phyloP scores from a whole-genome alignment of 2,888 invertebrate species.

The Pyrochroa serraticornis region DNA sequence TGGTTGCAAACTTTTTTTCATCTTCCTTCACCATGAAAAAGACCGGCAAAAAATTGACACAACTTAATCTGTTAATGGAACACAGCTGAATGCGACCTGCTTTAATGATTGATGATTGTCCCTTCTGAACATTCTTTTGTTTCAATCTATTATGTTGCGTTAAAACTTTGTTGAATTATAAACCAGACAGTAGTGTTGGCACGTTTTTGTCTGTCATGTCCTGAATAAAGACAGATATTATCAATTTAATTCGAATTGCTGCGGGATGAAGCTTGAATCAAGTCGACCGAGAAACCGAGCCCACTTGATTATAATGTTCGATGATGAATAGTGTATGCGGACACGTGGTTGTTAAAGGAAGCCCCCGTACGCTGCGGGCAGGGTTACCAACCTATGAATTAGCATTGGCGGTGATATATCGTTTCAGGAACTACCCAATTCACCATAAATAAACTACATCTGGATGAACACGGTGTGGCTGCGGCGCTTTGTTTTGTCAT shows the following conservation, averaged over 20 bases:
- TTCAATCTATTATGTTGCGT: too few species aligned
- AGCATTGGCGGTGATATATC: constrained; percentile 35
- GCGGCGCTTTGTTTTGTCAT: constrained; percentile 2
- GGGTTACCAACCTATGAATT: constrained; percentile 24
- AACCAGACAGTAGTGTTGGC: neutral
- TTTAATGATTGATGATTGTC: too few species aligned
- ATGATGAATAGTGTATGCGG: constrained; percentile 27
- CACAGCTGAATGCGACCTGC: too few species aligned
- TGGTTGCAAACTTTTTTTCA: too few species aligned
- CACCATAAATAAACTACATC: constrained; percentile 39
- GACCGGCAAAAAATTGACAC: too few species aligned
- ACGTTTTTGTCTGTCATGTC: too few species aligned
- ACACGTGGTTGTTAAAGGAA: constrained; percentile 25
- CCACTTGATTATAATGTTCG: constrained; percentile 24
- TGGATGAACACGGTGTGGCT: constrained; percentile 4
- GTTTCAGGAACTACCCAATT: constrained; percentile 40
- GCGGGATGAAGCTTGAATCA: constrained; percentile 13
- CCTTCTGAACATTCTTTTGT: too few species aligned
- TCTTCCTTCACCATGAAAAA: too few species aligned
- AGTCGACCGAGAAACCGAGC: constrained; percentile 5
- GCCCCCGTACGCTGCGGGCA: constrained; percentile 11
- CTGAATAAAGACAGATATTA: too few species aligned
- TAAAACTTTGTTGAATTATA: too few species aligned
- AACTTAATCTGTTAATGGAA: too few species aligned
- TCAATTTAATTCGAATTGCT: neutral